Evolutionary conservation across 2,888 invertebrate species (phyloP).

Genomic region (Ischnura elegans): DNA sequence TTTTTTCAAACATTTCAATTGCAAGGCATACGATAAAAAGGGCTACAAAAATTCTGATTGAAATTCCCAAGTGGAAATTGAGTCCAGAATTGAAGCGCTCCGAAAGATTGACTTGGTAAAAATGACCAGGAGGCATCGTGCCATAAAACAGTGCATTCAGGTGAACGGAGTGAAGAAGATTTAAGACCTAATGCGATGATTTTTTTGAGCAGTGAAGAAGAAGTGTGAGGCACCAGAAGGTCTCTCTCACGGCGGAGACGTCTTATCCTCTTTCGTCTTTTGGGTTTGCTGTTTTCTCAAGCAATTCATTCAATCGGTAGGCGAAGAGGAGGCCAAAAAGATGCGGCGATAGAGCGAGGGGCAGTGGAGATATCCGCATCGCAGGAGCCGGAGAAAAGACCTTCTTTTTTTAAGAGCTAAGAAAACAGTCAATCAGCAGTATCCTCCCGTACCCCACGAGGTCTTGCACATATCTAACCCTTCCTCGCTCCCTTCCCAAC

Average conservation of each 20-base stretch:
- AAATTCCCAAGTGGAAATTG: too few species aligned
- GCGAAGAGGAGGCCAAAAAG: neutral
- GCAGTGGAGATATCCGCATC: neutral
- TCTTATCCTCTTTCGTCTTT: neutral
- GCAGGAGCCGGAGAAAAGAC: neutral
- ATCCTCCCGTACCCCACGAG: neutral
- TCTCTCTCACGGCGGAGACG: neutral
- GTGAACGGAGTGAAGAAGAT: neutral
- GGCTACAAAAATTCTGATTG: too few species aligned
- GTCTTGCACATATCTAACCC: neutral
- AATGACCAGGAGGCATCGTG: neutral
- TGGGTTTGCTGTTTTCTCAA: neutral
- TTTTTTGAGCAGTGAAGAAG: neutral
- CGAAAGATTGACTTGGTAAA: neutral
- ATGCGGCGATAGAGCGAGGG: neutral
- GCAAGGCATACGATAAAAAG: too few species aligned
- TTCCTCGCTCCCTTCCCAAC: neutral
- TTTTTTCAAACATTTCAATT: too few species aligned
- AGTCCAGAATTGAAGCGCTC: too few species aligned
- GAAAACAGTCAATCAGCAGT: slow-evolving; percentile 28
- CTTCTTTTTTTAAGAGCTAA: neutral
- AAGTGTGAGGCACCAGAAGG: neutral
- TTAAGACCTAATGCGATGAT: neutral
- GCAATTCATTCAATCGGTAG: neutral
- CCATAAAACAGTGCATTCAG: too few species aligned